Conservation (phyloP, 2,113 vertebrate genomes). For the Lichenostomus cassidix region DNA sequence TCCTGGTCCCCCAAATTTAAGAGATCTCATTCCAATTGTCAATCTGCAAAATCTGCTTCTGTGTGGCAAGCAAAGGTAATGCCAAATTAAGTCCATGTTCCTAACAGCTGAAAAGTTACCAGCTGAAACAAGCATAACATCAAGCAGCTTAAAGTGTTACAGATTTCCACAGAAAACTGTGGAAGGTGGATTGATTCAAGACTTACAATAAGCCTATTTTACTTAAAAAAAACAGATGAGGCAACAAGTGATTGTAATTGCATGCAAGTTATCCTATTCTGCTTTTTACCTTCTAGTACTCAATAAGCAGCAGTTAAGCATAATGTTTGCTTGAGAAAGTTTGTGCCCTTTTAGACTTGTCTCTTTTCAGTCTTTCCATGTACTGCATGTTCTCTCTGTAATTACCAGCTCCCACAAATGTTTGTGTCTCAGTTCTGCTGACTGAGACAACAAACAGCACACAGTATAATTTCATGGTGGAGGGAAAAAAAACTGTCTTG, state of each 20-base stretch:
- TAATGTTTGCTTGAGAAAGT: not conserved
- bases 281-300: not conserved
- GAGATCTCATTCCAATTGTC: not conserved
- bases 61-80: not conserved
- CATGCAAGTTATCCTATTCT: not conserved
- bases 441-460: constrained; percentile 5
- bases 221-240: not conserved
- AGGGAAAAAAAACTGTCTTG: not conserved
- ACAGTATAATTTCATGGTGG: not conserved
- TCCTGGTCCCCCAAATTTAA: not conserved
- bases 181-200: not conserved
- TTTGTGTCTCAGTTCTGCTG: constrained; percentile 16
- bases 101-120: not conserved
- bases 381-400: not conserved
- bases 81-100: not conserved
- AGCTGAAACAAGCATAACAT: not conserved
- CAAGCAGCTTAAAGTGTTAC: not conserved
- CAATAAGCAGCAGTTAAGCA: not conserved
- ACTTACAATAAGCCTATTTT: not conserved
- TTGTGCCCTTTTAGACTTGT: not conserved
- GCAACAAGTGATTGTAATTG: not conserved
- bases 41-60: not conserved
- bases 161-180: not conserved
- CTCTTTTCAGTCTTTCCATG: not conserved
- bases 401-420: constrained; percentile 6